Percentiles rank a stretch among this genome's conserved stretches.
Evolutionary conservation across 2,113 vertebrate genomes (phyloP).

Genomic region (Crotalus helleri): DNA sequence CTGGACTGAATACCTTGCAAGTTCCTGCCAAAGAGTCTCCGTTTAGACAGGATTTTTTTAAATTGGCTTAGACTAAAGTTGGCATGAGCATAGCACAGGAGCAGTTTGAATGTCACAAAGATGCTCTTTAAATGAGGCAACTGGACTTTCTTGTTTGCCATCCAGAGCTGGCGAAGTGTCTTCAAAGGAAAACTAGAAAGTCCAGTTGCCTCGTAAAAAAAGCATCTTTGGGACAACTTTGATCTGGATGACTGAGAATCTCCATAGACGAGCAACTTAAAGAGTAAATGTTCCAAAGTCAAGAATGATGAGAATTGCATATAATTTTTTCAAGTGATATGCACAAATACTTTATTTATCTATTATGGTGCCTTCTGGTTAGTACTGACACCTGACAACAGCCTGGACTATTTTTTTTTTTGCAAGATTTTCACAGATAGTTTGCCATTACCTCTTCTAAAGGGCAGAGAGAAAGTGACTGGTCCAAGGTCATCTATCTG

Average conservation of each 20-base stretch:
- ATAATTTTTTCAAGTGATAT: not conserved
- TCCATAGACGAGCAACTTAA: too few relatives aligned
- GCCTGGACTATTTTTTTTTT: not conserved
- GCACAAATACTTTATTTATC: not conserved
- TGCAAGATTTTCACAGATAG: not conserved
- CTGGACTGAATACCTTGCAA: not conserved
- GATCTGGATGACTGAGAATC: too few relatives aligned
- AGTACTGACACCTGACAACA: not conserved
- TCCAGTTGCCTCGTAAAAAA: too few relatives aligned
- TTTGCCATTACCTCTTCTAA: not conserved
- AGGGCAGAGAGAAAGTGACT: not conserved
- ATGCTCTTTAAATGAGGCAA: too few relatives aligned
- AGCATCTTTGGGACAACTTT: too few relatives aligned
- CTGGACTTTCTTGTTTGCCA: too few relatives aligned
- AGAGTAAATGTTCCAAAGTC: not conserved
- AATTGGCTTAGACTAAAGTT: not conserved
- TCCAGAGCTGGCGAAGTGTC: too few relatives aligned
- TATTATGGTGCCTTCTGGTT: not conserved
- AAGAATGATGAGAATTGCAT: not conserved
- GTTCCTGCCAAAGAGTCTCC: not conserved
- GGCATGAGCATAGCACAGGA: not conserved
- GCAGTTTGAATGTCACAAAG: not conserved
- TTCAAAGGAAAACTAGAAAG: too few relatives aligned
- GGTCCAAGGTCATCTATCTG: not conserved
- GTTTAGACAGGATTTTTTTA: not conserved